Evolutionary conservation across 1,140 invertebrate species (phyloP), one percentile per base, ranked within the genome.

Genomic region (Drosophila murphyi): DNA sequence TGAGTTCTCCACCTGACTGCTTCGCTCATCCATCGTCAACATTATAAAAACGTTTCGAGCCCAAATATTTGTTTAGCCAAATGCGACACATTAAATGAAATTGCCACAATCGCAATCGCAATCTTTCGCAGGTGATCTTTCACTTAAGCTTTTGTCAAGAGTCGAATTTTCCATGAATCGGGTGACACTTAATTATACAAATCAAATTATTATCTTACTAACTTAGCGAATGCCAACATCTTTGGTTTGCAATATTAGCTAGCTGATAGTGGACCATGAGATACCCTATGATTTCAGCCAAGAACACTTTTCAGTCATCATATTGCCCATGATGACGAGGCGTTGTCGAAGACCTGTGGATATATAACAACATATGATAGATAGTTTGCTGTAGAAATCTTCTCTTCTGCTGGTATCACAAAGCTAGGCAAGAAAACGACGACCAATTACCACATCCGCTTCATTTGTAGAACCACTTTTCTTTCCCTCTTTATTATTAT

Each of bases 391-490:
- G 37, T 10, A 8, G 10, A 39, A 39, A 39, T 7, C 37, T 39
- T 43, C 2, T 20, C 39, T n/a, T 43, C 39, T 43, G 39, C 39
- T 43, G 39, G 39, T 43, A 43, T 43, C 39, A 8, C 39, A n/a
- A 43, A 43, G 39, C 39, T 43, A 56, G 8, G 39, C 39, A 56
- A 73, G 48, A 76, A 64, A 71, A 75, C 57, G 57, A 20, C 64
- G 72, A 72, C 57, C 83, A 87, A 82, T 87, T 87, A 77, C 76
- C 60, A 86, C 83, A 88, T 88, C 83, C 83, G 83, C 80, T 82
- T 86, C 41, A 72, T 80, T 87, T 85, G 82, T 72, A 73, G 71
- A 85, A 77, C 70, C 60, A 79, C 55, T 59, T 77, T 68, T 73
- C 60, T 32, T 39, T 20, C 34, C 10, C 47, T 43, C 8, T 45